Base-by-base conservation (phyloP, 1,140 invertebrate genomes). In the Ostrea denselamellosa region DNA sequence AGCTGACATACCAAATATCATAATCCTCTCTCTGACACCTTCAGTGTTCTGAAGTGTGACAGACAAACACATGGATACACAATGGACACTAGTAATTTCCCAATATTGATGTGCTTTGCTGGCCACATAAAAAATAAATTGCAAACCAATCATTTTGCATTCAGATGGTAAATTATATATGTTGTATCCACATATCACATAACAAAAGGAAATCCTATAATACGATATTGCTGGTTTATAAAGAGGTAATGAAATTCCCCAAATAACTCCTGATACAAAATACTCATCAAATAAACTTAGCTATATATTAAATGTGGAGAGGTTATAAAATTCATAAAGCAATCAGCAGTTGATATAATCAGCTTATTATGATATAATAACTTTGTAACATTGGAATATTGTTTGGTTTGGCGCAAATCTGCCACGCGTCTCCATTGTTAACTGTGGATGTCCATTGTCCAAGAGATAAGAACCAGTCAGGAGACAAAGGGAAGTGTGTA, bases 371-470 rank as follows among this genome's bases (percentile, higher is more conserved):
- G 68, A 34, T 34, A 28, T 71, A 34, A 71, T 71, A 71, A 28
- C 68, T 14, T 34, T 34, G 28, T 62, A 71, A 28, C 25, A 14
- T 22, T 34, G 28, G 68, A 71, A 71, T 71, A 71, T 71, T 71
- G 68, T 71, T 71, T 71, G 68, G 25, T 71, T 71, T 71, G 68
- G 68, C 68, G 68, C 28, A 71, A 71, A 71, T 71, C 28, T 71
- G 68, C 68, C 68, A 71, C 68, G 68, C 68, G 68, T 71, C 68
- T 25, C 68, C 25, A 71, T 71, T 71, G 68, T 71, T 71, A 71
- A 28, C 25, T 10, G 68, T 9, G 28, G 28, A 14, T 71, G 68
- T 71, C 68, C 68, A 28, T 71, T 71, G 68, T 71, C 25, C 25
- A 25, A 34, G 12, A 71, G 68, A 71, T 71, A 71, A 71, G 68